A percentile compares a stretch with the other conserved stretches of the same genome.
phyloP scores from a whole-genome alignment of 2,113 vertebrate species.

The Dromiciops gliroides region DNA sequence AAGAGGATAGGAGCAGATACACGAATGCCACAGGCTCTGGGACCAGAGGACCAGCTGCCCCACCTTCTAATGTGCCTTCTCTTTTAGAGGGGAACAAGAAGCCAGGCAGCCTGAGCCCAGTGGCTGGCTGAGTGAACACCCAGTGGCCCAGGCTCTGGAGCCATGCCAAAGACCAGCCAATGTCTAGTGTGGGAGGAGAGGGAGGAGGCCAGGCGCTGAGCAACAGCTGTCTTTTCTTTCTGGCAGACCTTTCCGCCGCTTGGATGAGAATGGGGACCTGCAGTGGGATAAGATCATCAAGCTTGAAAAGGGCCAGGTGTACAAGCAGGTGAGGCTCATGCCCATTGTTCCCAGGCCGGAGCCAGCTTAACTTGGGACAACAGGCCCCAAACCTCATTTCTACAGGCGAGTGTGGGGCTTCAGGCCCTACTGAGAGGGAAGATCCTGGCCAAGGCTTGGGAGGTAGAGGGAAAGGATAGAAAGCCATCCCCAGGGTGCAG shows the following conservation, averaged over 20 bases:
- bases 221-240: not conserved
- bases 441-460: not conserved
- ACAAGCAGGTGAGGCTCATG: conserved; percentile 86
- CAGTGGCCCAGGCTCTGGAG: not conserved
- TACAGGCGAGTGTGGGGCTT: not conserved
- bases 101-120: not conserved
- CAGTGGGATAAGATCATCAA: conserved; percentile 88
- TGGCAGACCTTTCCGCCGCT: conserved; percentile 86
- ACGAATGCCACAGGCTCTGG: not conserved
- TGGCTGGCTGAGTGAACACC: too few relatives aligned
- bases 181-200: not conserved
- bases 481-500: not conserved
- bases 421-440: not conserved
- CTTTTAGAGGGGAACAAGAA: not conserved
- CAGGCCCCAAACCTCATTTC: not conserved
- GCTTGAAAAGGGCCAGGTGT: conserved; percentile 89
- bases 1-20: not conserved
- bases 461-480: not conserved
- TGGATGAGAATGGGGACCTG: conserved; percentile 88
- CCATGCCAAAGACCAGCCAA: not conserved
- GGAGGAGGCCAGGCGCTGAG: not conserved
- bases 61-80: not conserved
- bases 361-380: not conserved
- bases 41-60: too few relatives aligned
- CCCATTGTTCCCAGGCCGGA: not conserved